phyloP scores from a whole-genome alignment of 2,888 invertebrate species.

The Calameuta idolon region DNA sequence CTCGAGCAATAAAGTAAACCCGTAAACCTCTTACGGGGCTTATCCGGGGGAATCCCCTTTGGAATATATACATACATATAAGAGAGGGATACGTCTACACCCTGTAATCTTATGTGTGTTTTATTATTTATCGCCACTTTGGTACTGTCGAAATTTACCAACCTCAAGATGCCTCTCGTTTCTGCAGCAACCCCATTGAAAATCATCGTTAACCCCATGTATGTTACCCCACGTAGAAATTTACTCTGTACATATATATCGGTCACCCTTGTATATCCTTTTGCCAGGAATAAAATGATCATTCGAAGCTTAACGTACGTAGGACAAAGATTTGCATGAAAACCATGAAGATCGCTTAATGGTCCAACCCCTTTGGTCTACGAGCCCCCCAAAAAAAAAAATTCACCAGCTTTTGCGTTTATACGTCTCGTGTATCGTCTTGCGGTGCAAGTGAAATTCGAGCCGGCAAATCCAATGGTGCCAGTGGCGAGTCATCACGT shows the following conservation, averaged over 20 bases:
- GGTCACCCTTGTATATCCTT: background rate
- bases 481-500: conserved; percentile 59
- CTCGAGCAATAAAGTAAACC: conserved; percentile 55
- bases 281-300: background rate
- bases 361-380: conserved; percentile 5
- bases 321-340: background rate
- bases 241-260: background rate
- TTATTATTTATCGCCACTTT: conserved; percentile 25
- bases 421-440: conserved; percentile 10
- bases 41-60: conserved; percentile 35
- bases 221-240: background rate
- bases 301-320: background rate
- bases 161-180: background rate
- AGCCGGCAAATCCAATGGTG: conserved; percentile 62
- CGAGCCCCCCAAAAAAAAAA: background rate
- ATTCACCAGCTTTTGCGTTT: conserved; percentile 17
- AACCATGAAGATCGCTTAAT: conserved; percentile 19
- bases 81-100: conserved; percentile 13
- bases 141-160: background rate
- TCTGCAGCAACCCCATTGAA: background rate
- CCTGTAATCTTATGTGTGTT: conserved; percentile 21
- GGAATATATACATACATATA: conserved; percentile 19
- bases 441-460: conserved; percentile 59
- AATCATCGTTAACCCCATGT: background rate
- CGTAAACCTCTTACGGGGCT: conserved; percentile 55